Conservation (phyloP, 2,888 invertebrate genomes). For the Netelia virgata region DNA sequence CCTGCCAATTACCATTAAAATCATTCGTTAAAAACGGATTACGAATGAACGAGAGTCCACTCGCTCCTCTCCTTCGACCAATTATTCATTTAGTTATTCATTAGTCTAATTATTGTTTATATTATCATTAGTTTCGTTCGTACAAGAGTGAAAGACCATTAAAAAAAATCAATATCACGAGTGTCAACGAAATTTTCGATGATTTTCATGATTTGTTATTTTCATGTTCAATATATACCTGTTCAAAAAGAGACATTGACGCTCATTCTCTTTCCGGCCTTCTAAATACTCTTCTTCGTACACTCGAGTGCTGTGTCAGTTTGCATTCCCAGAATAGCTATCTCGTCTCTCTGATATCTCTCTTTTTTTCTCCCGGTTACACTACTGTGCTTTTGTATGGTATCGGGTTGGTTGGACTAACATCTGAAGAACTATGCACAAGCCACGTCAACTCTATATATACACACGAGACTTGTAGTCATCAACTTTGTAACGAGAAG, state of each 20-base stretch:
- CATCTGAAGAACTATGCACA: conserved; percentile 19
- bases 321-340: conserved; percentile 61
- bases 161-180: too few relatives aligned
- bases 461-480: conserved; percentile 1
- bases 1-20: too few relatives aligned
- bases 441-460: background rate
- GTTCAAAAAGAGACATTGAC: background rate
- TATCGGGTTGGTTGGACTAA: conserved; percentile 22
- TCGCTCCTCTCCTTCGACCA: too few relatives aligned
- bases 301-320: conserved; percentile 32
- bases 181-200: too few relatives aligned
- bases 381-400: conserved; percentile 35
- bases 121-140: too few relatives aligned
- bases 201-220: too few relatives aligned
- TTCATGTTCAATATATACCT: background rate
- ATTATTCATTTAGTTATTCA: too few relatives aligned
- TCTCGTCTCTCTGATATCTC: conserved; percentile 57
- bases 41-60: too few relatives aligned
- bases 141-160: too few relatives aligned
- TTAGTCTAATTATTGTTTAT: too few relatives aligned
- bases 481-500: background rate
- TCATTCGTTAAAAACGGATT: too few relatives aligned
- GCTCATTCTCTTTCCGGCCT: background rate
- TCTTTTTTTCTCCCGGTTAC: background rate
- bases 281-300: conserved; percentile 6